A percentile compares a stretch with the other conserved stretches of the same genome.
These are phyloP conservation scores for Otis tarda DNA, from an alignment of 2,113 vertebrate genomes.

Conservation along the genomic window DNA sequence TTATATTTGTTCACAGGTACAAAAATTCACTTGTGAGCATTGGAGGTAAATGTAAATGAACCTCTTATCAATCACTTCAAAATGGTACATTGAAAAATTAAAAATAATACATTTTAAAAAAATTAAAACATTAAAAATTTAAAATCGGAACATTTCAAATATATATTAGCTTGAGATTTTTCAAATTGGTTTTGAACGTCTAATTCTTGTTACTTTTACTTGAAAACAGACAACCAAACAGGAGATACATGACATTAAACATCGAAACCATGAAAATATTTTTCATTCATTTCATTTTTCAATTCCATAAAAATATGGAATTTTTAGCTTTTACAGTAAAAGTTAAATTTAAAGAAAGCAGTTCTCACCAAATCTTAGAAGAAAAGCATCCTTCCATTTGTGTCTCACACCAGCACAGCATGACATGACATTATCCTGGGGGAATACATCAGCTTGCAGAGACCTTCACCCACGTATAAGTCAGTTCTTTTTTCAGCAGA, in stretches of 20 bases:
- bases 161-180: not conserved
- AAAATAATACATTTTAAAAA: not conserved
- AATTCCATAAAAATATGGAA: no score
- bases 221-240: not conserved
- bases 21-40: not conserved
- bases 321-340: not conserved
- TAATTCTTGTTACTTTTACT: not conserved
- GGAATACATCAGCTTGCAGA: not conserved
- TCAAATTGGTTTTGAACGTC: not conserved
- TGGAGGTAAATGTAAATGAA: not conserved
- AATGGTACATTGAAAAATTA: not conserved
- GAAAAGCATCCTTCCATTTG: not conserved
- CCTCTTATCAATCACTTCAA: not conserved
- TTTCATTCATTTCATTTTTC: no score
- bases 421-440: not conserved
- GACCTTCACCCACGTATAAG: constrained; percentile 10
- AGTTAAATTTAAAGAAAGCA: not conserved
- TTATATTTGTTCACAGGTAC: not conserved
- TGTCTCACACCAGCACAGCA: not conserved
- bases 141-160: not conserved
- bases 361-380: not conserved
- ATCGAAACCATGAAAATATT: not conserved
- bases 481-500: constrained; percentile 17
- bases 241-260: not conserved
- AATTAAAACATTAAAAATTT: not conserved